Conservation (phyloP, 1,140 invertebrate genomes). For the Ericerus pela region DNA sequence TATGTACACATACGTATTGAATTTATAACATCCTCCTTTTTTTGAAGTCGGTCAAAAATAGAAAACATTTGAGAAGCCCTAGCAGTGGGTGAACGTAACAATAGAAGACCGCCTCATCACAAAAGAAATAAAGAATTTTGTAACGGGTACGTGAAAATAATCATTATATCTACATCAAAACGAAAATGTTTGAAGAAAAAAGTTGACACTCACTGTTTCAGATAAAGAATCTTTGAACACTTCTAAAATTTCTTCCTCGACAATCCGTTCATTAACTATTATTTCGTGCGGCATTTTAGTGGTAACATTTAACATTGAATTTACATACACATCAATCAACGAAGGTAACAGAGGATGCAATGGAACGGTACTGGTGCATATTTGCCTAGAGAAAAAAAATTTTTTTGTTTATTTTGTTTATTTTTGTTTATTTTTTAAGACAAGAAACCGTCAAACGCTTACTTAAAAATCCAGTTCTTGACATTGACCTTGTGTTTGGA, state of each 20-base stretch:
- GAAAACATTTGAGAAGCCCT: not conserved
- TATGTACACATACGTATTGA: too few relatives aligned
- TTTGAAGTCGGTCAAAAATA: not conserved
- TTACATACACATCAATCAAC: constrained; percentile 90
- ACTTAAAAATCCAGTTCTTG: constrained; percentile 28
- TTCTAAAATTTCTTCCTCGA: constrained; percentile 71
- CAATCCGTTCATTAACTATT: constrained; percentile 68
- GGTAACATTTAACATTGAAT: constrained; percentile 72
- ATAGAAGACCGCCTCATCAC: not conserved
- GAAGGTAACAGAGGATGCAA: constrained; percentile 83
- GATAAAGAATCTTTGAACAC: constrained; percentile 62
- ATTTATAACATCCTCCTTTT: not conserved
- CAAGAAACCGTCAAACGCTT: too few relatives aligned
- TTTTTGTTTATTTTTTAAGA: too few relatives aligned
- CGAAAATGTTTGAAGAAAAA: too few relatives aligned
- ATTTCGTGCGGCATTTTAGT: constrained; percentile 40
- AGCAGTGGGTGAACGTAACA: not conserved
- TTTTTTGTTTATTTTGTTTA: not conserved
- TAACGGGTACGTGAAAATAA: constrained; percentile 5
- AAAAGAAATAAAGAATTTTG: not conserved
- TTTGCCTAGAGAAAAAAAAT: constrained; percentile 44
- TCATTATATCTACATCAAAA: too few relatives aligned
- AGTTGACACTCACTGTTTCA: too few relatives aligned
- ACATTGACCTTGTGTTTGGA: constrained; percentile 66
- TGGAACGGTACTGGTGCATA: constrained; percentile 68